Evolutionary conservation across 2,888 invertebrate genomes (phyloP), one percentile per base, ranked within the genome.

Genomic region (Dynastes maya): DNA sequence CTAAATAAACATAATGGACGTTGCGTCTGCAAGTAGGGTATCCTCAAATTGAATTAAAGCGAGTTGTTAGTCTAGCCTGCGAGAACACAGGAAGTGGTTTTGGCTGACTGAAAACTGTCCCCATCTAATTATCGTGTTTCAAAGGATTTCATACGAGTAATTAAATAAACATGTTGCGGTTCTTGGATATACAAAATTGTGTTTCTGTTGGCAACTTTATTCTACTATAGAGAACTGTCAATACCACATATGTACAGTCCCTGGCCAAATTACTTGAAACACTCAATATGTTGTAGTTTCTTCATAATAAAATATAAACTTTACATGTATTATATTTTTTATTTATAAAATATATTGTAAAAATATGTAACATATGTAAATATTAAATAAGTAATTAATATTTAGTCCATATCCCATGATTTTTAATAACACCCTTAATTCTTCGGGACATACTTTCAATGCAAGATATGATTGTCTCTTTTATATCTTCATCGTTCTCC

Each of bases 91-190:
- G 71, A 71, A 63, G 67, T 55, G 75, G 80, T 80, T 80, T 81
- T 72, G 76, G 70, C 68, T 76, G 78, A 76, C 79, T 79, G 79
- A 76, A 78, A 74, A 78, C 78, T 78, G 81, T 79, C 79, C 80
- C 77, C 53, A 76, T 45, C 80, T 81, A 81, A 81, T 81, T 81
- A 81, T 78, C 81, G 78, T 79, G 79, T 81, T 79, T 79, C 80
- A 81, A 80, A 81, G 80, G 81, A 81, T 78, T 80, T 81, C 79
- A 80, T 80, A 80, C 78, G 78, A 67, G 78, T 81, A 81, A 81
- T 81, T 80, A 80, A 81, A 81, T 80, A 77, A 81, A 77, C 80
- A 61, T 22, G 16, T 5, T 58, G 58, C 37, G 55, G 55, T 71
- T 58, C 58, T 58, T 37, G 53, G 16, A 16, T 37, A 71, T 37